Base-by-base conservation (phyloP, 1,140 invertebrate species). In the Anagrus nilaparvatae region DNA sequence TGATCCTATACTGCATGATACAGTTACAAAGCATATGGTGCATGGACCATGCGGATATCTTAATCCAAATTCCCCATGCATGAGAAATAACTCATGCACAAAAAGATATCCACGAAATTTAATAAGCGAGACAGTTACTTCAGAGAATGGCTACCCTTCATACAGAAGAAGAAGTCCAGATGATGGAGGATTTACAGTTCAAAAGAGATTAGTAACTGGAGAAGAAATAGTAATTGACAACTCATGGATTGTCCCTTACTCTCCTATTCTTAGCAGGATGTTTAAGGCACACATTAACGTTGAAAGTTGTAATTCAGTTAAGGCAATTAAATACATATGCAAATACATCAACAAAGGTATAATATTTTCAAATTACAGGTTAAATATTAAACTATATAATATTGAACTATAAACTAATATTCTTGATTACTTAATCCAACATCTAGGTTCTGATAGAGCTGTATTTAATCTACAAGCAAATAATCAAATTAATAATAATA, bases 1-100 rank as follows among this genome's bases (percentile, higher is more conserved):
- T 7, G 24, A 27, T 12, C 24, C 6, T 7, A 27, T 7, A 12
- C 12, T 27, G 12, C 12, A 27, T 12, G 24, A 27, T 27, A 27
- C 24, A 6, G 24, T 27, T 12, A 27, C 24, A 7, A 27, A 12
- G 12, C 6, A 12, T 12, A 27, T 27, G 24, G 12, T 27, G 6
- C 24, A 27, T 12, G 24, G 24, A 27, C 12, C 24, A 6, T 27
- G 24, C 12, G 24, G 24, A 16, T 73, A 70, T 36, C 29, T 65
- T 0, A 75, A 74, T 49, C 47, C 5, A 13, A 52, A 53, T 43
- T 69, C 65, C 39, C 67, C 66, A 5, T 73, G 72, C 52, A 72
- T 72, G 69, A 38, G 28, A 18, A 55, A 69, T 43, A 61, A 59
- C 18, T 63, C 61, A 38, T 73, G 70, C 51, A 51, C 59, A 0